Evolutionary conservation across 2,888 invertebrate genomes (phyloP).

Genomic region (Bombyx huttoni): DNA sequence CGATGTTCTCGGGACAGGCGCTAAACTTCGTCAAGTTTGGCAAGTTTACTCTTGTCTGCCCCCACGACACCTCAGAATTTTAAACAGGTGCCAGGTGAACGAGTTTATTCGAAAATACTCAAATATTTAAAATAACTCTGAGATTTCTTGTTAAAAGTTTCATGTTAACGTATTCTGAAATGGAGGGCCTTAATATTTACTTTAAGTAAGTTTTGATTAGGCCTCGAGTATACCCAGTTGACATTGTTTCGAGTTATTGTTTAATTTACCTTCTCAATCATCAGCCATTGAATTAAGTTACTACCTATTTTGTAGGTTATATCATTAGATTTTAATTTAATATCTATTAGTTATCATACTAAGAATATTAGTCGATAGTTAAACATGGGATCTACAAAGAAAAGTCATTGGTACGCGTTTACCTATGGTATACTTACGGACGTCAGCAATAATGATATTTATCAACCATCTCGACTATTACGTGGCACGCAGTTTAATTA

Average conservation of each 20-base stretch:
- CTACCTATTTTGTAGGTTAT: no score
- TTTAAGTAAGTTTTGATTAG: background rate
- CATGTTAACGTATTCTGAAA: slow-evolving; percentile 12
- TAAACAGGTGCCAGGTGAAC: slow-evolving; percentile 53
- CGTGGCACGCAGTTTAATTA: slow-evolving; percentile 20
- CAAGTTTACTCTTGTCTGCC: slow-evolving; percentile 35
- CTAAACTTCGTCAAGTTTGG: slow-evolving; percentile 29
- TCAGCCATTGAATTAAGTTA: background rate
- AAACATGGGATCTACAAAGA: no score
- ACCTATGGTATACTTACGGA: background rate
- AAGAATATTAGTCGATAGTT: no score
- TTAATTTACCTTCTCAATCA: background rate
- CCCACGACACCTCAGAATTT: slow-evolving; percentile 49
- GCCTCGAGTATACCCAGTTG: background rate
- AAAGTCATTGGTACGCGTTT: no score
- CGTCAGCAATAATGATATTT: background rate
- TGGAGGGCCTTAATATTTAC: slow-evolving; percentile 5
- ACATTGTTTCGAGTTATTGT: background rate
- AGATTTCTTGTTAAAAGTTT: slow-evolving; percentile 37
- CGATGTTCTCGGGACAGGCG: slow-evolving; percentile 31
- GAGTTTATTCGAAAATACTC: slow-evolving; percentile 40
- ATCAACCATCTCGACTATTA: background rate
- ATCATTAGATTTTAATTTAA: no score
- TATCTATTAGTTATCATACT: no score
- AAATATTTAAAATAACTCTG: slow-evolving; percentile 42